Evolutionary conservation across 1,140 invertebrate genomes (phyloP).

Genomic region (Drosophila pectinifera): DNA sequence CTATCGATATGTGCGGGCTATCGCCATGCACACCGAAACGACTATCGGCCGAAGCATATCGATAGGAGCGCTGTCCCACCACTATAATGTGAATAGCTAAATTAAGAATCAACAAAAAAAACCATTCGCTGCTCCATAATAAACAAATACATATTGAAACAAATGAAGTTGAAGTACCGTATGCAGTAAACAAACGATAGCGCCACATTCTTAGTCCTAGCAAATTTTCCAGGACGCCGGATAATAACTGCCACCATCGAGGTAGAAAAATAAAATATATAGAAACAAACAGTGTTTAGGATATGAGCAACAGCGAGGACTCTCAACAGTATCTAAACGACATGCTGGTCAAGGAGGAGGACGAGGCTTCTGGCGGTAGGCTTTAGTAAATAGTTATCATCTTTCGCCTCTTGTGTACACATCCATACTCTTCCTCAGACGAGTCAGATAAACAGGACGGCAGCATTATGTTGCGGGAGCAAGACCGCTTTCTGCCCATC

Average conservation of each 20-base stretch:
- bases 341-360: conserved; percentile 73
- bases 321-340: conserved; percentile 75
- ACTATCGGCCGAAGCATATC: conserved; percentile 15
- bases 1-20: conserved; percentile 22
- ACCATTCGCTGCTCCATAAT: conserved; percentile 1
- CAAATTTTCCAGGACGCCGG: neutral
- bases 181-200: neutral
- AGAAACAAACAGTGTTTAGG: neutral
- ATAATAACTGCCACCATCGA: neutral
- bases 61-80: conserved; percentile 7
- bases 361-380: conserved; percentile 72
- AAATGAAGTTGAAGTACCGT: too few relatives aligned
- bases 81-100: neutral
- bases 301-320: conserved; percentile 79
- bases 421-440: conserved; percentile 33
- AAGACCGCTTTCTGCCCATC: conserved; percentile 98
- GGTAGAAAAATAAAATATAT: neutral
- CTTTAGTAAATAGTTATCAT: neutral
- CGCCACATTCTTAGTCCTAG: neutral
- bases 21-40: neutral
- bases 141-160: neutral
- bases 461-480: conserved; percentile 89
- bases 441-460: conserved; percentile 77
- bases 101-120: neutral
- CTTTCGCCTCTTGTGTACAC: neutral